Percentiles rank a stretch among this genome's conserved stretches.
Evolutionary conservation across 2,888 invertebrate genomes (phyloP).

Genomic region (Fragum fragum): DNA sequence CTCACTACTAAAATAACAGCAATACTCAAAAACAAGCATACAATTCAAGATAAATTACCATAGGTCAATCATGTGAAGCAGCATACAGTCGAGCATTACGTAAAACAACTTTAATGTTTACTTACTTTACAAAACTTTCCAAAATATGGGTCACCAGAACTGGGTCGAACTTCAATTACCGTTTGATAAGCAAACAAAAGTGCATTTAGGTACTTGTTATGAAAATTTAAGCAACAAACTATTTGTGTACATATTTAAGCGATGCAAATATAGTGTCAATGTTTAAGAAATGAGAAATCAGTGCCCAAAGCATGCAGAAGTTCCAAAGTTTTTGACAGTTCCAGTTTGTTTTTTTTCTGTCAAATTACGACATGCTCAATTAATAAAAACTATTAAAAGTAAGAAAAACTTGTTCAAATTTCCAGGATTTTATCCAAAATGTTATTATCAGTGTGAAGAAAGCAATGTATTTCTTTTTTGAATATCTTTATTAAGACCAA

Average conservation of each 20-base stretch:
- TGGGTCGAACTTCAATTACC: neutral
- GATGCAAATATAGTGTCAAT: neutral
- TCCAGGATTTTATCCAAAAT: too few relatives aligned
- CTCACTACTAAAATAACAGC: too few relatives aligned
- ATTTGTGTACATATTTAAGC: neutral
- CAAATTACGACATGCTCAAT: neutral
- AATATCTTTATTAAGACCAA: too few relatives aligned
- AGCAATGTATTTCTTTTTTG: too few relatives aligned
- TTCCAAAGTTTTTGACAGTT: neutral
- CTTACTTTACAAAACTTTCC: slow-evolving; percentile 2
- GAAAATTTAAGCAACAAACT: neutral
- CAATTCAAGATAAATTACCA: neutral
- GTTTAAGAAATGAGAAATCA: neutral
- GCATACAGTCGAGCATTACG: too few relatives aligned
- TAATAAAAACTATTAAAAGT: too few relatives aligned
- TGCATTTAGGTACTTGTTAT: neutral
- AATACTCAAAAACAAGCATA: neutral
- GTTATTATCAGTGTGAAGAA: too few relatives aligned
- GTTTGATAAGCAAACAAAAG: neutral
- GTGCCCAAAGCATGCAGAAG: neutral
- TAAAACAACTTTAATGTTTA: too few relatives aligned
- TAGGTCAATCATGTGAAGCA: too few relatives aligned
- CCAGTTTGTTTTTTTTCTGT: neutral
- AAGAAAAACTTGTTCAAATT: too few relatives aligned
- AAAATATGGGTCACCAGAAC: neutral